Evolutionary conservation across 1,140 invertebrate genomes (phyloP).

Genomic region (Cyrtorhinus lividipennis): DNA sequence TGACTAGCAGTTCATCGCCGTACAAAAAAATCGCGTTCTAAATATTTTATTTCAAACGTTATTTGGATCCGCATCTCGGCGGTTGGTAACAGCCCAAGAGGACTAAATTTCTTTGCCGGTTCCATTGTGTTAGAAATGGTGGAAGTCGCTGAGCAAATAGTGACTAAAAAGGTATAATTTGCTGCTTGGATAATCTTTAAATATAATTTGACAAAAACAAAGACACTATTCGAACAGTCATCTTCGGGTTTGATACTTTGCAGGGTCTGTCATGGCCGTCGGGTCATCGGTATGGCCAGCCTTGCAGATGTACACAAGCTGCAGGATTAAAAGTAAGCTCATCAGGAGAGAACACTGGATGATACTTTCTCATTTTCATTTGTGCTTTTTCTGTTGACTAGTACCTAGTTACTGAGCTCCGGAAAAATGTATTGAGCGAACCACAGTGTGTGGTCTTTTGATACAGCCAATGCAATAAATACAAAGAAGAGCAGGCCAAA

Average conservation of each 20-base stretch:
- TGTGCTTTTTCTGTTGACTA: neutral
- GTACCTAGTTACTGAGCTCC: neutral
- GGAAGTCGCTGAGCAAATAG: neutral
- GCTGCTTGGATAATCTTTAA: neutral
- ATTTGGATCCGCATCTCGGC: too few relatives aligned
- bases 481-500: neutral
- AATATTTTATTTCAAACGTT: too few relatives aligned
- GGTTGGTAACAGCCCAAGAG: neutral
- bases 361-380: neutral
- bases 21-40: too few relatives aligned
- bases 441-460: neutral
- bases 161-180: neutral
- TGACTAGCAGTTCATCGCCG: too few relatives aligned
- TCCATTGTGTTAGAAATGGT: neutral
- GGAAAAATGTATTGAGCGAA: neutral
- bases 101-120: neutral
- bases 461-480: neutral
- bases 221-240: neutral
- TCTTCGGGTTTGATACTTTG: conserved; percentile 2
- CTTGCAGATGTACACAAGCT: conserved; percentile 20
- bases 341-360: neutral
- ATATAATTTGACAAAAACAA: neutral
- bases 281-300: conserved; percentile 17
- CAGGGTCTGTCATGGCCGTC: conserved; percentile 16
- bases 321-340: conserved; percentile 15